phyloP scores from a whole-genome alignment of 2,888 invertebrate species.

The Caradrina kadenii region DNA sequence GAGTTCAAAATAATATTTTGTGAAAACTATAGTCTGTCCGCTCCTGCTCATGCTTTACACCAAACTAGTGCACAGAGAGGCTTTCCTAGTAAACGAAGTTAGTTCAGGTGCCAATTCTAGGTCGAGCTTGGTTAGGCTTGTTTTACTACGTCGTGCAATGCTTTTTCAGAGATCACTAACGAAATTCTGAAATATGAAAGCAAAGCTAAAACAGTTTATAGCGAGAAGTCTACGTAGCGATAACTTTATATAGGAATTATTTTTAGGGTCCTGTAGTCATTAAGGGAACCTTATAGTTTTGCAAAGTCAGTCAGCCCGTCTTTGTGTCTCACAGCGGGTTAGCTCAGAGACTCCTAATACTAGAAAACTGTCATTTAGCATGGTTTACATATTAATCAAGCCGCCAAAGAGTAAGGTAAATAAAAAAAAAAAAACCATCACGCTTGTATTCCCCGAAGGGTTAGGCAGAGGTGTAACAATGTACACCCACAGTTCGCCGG shows the following conservation, averaged over 20 bases:
- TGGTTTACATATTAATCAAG: too few species aligned
- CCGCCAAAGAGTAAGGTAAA: too few species aligned
- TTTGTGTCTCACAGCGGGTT: too few species aligned
- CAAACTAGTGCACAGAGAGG: constrained; percentile 70
- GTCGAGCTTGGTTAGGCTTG: constrained; percentile 76
- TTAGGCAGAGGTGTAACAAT: too few species aligned
- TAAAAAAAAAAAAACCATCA: too few species aligned
- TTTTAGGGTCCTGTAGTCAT: neutral
- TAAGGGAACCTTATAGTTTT: too few species aligned
- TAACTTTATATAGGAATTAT: constrained; percentile 3
- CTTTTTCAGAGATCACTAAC: constrained; percentile 62
- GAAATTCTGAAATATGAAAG: constrained; percentile 47
- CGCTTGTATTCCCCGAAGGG: too few species aligned
- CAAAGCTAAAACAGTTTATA: constrained; percentile 15
- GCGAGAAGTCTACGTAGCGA: neutral
- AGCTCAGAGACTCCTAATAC: too few species aligned
- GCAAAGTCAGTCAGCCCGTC: too few species aligned
- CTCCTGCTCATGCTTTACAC: constrained; percentile 54
- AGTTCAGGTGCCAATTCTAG: constrained; percentile 83
- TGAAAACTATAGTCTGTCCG: constrained; percentile 12
- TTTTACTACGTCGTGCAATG: constrained; percentile 70
- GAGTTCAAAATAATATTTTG: too few species aligned
- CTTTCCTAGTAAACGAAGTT: constrained; percentile 81
- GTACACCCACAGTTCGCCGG: too few species aligned
- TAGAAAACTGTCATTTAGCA: too few species aligned